Evolutionary conservation across 2,113 vertebrate genomes (phyloP).

Genomic region (Clarias batrachus): DNA sequence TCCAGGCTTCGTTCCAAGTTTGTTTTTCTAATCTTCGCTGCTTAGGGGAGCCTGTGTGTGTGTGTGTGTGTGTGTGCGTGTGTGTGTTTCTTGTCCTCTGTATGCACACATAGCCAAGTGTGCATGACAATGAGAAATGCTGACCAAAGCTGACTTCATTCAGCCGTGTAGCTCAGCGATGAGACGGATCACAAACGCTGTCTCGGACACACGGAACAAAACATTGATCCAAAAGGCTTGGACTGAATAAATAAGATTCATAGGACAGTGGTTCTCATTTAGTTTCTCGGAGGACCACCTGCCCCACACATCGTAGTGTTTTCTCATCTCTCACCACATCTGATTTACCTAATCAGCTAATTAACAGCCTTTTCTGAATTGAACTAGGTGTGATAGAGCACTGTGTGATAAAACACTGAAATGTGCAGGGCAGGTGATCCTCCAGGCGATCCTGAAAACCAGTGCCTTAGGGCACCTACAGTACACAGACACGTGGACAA

Average conservation of each 20-base stretch:
- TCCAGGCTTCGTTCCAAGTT: constrained; percentile 42
- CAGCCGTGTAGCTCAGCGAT: not conserved
- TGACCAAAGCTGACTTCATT: constrained; percentile 33
- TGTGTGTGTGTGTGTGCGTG: constrained; percentile 20
- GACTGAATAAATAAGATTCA: not conserved
- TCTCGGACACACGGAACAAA: constrained; percentile 9
- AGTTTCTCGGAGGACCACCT: too few relatives aligned
- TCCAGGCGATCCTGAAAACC: too few relatives aligned
- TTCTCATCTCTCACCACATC: too few relatives aligned
- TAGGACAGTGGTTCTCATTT: not conserved
- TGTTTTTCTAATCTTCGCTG: constrained; percentile 44
- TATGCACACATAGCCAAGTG: constrained; percentile 37
- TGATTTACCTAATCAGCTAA: too few relatives aligned
- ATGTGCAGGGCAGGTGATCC: too few relatives aligned
- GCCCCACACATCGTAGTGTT: too few relatives aligned
- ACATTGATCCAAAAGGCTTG: constrained; percentile 11
- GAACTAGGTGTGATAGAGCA: too few relatives aligned
- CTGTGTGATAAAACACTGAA: too few relatives aligned
- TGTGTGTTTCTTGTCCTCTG: not conserved
- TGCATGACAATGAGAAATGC: constrained; percentile 49
- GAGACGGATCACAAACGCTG: constrained; percentile 31
- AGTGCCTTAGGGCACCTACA: too few relatives aligned
- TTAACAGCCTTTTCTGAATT: too few relatives aligned
- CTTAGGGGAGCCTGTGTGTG: constrained; percentile 27
- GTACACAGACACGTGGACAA: too few relatives aligned